A percentile compares a stretch with the other conserved stretches of the same genome.
These are phyloP conservation scores for Amphibalanus amphitrite DNA, from an alignment of 1,140 invertebrate species.

Conservation along the genomic window DNA sequence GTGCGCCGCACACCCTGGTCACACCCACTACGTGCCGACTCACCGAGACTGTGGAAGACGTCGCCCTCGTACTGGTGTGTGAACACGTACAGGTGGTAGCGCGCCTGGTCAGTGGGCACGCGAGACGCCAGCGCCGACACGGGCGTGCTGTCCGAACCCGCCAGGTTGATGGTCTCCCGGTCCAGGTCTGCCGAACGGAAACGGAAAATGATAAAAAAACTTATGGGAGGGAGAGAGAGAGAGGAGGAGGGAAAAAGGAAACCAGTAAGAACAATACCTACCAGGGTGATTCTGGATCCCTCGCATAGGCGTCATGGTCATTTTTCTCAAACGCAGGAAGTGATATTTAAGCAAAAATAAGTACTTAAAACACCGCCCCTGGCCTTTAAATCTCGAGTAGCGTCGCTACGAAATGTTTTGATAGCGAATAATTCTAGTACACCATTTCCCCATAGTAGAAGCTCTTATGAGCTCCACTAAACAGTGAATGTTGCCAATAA, in stretches of 20 bases:
- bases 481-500: no score
- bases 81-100: constrained; percentile 84
- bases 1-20: no score
- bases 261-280: constrained; percentile 14
- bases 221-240: constrained; percentile 9
- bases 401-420: no score
- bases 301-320: background rate
- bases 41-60: constrained; percentile 61
- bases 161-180: constrained; percentile 57
- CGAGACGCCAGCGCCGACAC: constrained; percentile 46
- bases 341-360: no score
- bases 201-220: constrained; percentile 7
- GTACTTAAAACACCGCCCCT: no score
- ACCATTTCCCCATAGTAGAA: no score
- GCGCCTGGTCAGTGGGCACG: constrained; percentile 62
- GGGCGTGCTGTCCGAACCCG: constrained; percentile 34
- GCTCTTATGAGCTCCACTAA: no score
- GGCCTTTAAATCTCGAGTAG: no score
- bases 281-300: background rate
- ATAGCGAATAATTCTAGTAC: no score
- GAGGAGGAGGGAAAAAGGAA: constrained; percentile 8
- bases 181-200: constrained; percentile 39
- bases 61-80: constrained; percentile 84
- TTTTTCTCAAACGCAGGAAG: background rate
- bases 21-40: no score